Evolutionary conservation across 2,888 invertebrate species (phyloP).

Genomic region (Busseola fusca): DNA sequence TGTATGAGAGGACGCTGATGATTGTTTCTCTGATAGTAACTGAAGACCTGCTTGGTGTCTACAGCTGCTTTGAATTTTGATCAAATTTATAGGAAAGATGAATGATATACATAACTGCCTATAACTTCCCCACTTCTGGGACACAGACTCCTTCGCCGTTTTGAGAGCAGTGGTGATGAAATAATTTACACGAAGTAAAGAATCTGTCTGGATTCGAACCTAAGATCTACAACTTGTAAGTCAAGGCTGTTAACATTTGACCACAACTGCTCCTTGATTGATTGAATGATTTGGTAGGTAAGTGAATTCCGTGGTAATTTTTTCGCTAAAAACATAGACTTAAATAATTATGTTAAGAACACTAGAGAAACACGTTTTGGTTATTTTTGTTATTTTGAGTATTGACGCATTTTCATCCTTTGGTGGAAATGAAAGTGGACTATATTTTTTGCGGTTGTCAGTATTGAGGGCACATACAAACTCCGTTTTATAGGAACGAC

Average conservation of each 20-base stretch:
- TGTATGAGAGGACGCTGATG: constrained; percentile 24
- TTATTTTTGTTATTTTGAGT: not conserved
- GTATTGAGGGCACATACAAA: too few relatives aligned
- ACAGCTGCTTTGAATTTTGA: not conserved
- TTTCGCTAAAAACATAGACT: not conserved
- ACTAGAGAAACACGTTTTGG: not conserved
- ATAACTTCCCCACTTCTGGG: not conserved
- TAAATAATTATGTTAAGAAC: not conserved
- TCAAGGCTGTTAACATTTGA: not conserved
- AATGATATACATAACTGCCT: not conserved
- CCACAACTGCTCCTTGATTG: too few relatives aligned
- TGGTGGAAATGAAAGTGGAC: too few relatives aligned
- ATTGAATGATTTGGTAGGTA: not conserved
- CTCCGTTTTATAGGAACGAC: too few relatives aligned
- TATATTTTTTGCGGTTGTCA: too few relatives aligned
- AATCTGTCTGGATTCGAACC: not conserved
- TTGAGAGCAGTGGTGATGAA: not conserved
- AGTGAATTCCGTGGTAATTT: not conserved
- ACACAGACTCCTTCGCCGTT: not conserved
- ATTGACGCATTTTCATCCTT: too few relatives aligned
- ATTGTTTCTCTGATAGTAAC: constrained; percentile 33
- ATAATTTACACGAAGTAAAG: not conserved
- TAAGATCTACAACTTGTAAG: not conserved
- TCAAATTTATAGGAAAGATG: not conserved
- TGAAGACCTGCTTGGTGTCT: not conserved